These are phyloP conservation scores for Brachypodius melanocephalos DNA, from an alignment of 2,113 vertebrate genomes.

Conservation along the genomic window DNA sequence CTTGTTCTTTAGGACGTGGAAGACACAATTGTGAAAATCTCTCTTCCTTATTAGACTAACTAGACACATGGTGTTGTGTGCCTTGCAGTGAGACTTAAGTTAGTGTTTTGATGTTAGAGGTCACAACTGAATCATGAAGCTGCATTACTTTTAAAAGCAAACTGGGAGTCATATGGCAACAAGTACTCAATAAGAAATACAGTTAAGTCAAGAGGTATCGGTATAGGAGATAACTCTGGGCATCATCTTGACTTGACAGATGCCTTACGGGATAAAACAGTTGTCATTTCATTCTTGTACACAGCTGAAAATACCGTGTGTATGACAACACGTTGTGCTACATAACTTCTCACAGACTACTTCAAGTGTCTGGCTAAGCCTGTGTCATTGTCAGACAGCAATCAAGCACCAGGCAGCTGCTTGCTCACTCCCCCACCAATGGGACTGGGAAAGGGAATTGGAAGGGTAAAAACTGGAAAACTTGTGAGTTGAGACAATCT, in stretches of 20 bases:
- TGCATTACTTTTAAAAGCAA: not conserved
- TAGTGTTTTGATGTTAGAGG: not conserved
- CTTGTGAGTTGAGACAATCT: not conserved
- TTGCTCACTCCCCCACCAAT: not conserved
- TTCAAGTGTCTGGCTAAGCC: not conserved
- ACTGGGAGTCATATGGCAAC: not conserved
- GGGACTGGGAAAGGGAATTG: not conserved
- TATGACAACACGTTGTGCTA: not conserved
- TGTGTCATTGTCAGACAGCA: not conserved
- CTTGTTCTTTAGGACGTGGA: not conserved
- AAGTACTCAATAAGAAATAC: not conserved
- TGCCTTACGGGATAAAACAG: not conserved
- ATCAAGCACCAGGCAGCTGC: not conserved
- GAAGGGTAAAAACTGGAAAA: not conserved
- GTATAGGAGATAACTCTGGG: not conserved
- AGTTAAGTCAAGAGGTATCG: not conserved
- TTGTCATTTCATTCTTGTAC: not conserved
- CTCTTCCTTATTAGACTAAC: not conserved
- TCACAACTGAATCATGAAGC: not conserved
- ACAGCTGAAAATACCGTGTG: not conserved
- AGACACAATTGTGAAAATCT: not conserved
- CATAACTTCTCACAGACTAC: not conserved
- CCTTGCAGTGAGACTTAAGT: not conserved
- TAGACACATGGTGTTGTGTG: not conserved
- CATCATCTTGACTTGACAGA: not conserved